phyloP scores from a whole-genome alignment of 2,888 invertebrate genomes.

The Napeogenes sylphis region DNA sequence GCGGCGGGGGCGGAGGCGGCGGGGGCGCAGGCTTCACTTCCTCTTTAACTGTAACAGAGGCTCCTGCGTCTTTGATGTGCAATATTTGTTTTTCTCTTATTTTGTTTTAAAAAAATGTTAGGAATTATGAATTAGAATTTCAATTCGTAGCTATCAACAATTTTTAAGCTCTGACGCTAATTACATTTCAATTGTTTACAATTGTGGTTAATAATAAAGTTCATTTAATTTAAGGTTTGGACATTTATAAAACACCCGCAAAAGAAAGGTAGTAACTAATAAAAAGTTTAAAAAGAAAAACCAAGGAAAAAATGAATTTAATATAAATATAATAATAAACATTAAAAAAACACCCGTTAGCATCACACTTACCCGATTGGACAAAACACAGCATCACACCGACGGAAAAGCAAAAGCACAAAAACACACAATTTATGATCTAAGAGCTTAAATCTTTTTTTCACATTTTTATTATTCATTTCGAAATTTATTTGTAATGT shows the following conservation, averaged over 20 bases:
- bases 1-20: constrained; percentile 49
- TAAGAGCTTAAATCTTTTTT: background rate
- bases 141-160: too few relatives aligned
- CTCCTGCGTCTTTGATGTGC: background rate
- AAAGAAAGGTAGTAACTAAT: too few relatives aligned
- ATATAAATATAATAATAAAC: background rate
- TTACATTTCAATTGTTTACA: too few relatives aligned
- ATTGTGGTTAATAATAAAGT: too few relatives aligned
- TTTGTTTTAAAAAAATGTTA: too few relatives aligned
- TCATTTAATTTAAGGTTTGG: too few relatives aligned
- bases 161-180: too few relatives aligned
- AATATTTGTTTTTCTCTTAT: background rate
- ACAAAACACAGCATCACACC: constrained; percentile 7
- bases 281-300: too few relatives aligned
- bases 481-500: background rate
- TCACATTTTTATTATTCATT: background rate
- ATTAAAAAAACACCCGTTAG: constrained; percentile 1
- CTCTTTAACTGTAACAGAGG: constrained; percentile 32
- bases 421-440: background rate
- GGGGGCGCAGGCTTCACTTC: constrained; percentile 29
- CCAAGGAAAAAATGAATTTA: too few relatives aligned
- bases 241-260: too few relatives aligned
- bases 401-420: constrained; percentile 9
- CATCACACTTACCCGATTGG: constrained; percentile 8
- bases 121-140: too few relatives aligned